Conservation (phyloP, 1,140 invertebrate species). For the Zaprionus gabonicus region DNA sequence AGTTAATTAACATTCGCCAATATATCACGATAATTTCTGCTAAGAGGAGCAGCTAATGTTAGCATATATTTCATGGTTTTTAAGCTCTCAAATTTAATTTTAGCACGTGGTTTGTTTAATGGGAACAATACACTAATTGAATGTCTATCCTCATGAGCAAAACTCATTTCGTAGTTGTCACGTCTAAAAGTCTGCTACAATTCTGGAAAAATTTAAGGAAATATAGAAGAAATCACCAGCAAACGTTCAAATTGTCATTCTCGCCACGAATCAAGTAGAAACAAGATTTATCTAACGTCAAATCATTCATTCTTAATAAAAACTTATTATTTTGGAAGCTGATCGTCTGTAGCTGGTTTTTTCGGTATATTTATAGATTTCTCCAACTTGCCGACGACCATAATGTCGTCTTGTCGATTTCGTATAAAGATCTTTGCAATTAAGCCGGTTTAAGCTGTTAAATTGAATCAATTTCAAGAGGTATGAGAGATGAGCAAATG, state of each 20-base stretch:
- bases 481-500: not conserved
- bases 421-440: not conserved
- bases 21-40: not conserved
- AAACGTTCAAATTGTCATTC: not conserved
- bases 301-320: not conserved
- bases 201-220: no score
- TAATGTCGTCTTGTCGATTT: not conserved
- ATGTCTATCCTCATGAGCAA: no score
- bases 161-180: no score
- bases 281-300: not conserved
- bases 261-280: no score
- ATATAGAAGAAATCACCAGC: no score
- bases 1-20: not conserved
- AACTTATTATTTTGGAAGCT: not conserved
- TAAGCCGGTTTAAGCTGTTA: not conserved
- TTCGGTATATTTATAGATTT: not conserved
- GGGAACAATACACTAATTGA: no score
- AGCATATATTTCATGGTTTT: no score
- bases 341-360: not conserved
- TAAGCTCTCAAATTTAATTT: no score
- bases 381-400: not conserved
- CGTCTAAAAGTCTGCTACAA: no score
- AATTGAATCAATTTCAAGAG: not conserved
- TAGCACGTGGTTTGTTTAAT: no score
- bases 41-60: not conserved